Base-by-base conservation (phyloP, 1,140 invertebrate species). In the Leptopilina boulardi region DNA sequence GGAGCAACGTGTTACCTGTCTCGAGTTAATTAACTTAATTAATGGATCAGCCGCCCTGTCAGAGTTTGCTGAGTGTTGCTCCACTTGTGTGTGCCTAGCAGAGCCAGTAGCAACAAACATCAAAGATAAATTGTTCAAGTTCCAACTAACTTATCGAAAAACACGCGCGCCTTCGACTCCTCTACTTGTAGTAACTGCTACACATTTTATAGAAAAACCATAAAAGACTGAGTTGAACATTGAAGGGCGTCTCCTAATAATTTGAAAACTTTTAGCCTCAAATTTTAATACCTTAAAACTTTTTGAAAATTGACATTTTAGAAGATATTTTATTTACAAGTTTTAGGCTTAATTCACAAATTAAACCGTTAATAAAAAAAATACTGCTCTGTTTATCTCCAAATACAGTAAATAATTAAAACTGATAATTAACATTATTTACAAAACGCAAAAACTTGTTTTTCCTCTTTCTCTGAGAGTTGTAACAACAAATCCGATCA, bases 21-120 rank as follows among this genome's bases (percentile, higher is more conserved):
- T 70, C 73, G 70, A 85, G 84, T 84, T 86, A 85, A 86, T 86
- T 86, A 86, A 85, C 74, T 85, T 86, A 85, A 86, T 86, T 86
- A 85, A 86, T 85, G 85, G 84, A 86, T 85, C 78, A 84, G 84
- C 84, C 77, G 78, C 70, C 74, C 77, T 77, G 82, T 84, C 75
- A 79, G 77, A 83, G 84, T 82, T 85, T 85, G 75, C 80, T 79
- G 59, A 76, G 70, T 75, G 77, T 23, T 77, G 74, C 70, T 38
- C 72, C 23, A 71, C 23, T 26, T 30, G 75, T 54, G 75, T 54
- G 72, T 76, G 74, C 47, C 70, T 66, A 42, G 76, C 66, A 51
- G 71, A 75, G 76, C 73, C 23, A 81, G n/a, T n/a, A n/a, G 78
- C 41, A 70, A 42, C 85, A 80, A 85, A 84, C 76, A 84, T 84